phyloP scores from a whole-genome alignment of 2,888 invertebrate species.

The Eristalinus aeneus region DNA sequence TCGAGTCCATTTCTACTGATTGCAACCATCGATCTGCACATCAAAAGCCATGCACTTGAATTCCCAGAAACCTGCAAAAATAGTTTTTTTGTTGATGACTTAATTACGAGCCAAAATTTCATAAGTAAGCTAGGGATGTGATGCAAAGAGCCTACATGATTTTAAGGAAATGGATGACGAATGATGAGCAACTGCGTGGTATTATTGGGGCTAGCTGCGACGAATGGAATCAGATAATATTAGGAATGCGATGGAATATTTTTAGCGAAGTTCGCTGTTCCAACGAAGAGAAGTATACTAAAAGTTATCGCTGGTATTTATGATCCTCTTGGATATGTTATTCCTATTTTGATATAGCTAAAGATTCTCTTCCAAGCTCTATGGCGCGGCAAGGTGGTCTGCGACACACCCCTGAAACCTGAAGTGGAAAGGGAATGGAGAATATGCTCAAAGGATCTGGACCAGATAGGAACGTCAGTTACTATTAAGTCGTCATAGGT shows the following conservation, averaged over 20 bases:
- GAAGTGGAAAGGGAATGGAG: not conserved
- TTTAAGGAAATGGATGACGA: constrained; percentile 8
- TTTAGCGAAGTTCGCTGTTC: not conserved
- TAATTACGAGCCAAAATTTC: too few species aligned
- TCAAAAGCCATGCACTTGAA: too few species aligned
- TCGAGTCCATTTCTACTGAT: constrained; percentile 38
- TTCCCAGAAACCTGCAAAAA: too few species aligned
- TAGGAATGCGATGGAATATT: not conserved
- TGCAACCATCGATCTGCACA: too few species aligned
- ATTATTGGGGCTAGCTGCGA: not conserved
- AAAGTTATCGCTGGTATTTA: not conserved
- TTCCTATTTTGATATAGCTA: not conserved
- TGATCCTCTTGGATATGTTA: not conserved
- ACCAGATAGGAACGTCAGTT: not conserved
- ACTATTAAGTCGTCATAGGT: not conserved
- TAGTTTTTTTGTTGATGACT: too few species aligned
- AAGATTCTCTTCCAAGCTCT: not conserved
- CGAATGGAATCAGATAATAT: not conserved
- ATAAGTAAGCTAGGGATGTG: too few species aligned
- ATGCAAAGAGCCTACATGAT: not conserved
- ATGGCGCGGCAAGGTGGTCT: not conserved
- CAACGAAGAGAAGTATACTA: not conserved
- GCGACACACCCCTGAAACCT: not conserved
- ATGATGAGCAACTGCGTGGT: not conserved
- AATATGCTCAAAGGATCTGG: not conserved